Evolutionary conservation across 2,888 invertebrate species (phyloP).

Genomic region (Nomada fucata): DNA sequence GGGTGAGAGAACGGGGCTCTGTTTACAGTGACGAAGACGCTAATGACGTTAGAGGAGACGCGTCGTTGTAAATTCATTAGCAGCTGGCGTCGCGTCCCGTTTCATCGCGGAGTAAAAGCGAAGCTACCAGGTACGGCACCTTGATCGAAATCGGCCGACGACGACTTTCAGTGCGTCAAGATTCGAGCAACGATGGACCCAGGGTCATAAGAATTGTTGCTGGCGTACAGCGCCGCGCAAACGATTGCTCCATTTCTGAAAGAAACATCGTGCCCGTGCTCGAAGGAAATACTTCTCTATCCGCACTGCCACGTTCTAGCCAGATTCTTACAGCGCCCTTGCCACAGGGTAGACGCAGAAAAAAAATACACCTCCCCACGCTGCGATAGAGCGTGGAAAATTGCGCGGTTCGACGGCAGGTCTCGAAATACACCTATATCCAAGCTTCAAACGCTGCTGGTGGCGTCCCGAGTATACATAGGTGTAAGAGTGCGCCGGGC

Average conservation of each 20-base stretch:
- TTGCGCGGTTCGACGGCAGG: slow-evolving; percentile 46
- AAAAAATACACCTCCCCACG: slow-evolving; percentile 12
- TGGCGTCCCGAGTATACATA: slow-evolving; percentile 48
- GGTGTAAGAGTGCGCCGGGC: slow-evolving; percentile 57
- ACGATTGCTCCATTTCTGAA: too few species aligned
- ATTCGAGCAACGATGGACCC: too few species aligned
- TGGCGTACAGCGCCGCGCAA: too few species aligned
- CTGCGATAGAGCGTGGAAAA: slow-evolving; percentile 50
- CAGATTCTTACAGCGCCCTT: not conserved
- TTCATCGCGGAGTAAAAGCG: slow-evolving; percentile 46
- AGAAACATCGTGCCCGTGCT: too few species aligned
- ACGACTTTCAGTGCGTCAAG: not conserved
- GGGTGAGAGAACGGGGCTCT: slow-evolving; percentile 17
- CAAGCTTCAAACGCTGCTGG: slow-evolving; percentile 51
- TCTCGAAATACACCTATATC: slow-evolving; percentile 70
- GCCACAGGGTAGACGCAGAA: slow-evolving; percentile 17
- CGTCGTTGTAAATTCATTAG: slow-evolving; percentile 49
- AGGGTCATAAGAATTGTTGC: too few species aligned
- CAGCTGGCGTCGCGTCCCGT: slow-evolving; percentile 42
- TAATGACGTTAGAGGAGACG: slow-evolving; percentile 44
- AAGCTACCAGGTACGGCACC: slow-evolving; percentile 10
- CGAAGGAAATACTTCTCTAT: not conserved
- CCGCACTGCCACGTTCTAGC: not conserved
- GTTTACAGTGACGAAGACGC: slow-evolving; percentile 43
- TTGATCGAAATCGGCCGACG: slow-evolving; percentile 13